Percentiles rank a stretch among this genome's conserved stretches.
phyloP scores from a whole-genome alignment of 1,140 invertebrate genomes.

The Drusus annulatus region DNA sequence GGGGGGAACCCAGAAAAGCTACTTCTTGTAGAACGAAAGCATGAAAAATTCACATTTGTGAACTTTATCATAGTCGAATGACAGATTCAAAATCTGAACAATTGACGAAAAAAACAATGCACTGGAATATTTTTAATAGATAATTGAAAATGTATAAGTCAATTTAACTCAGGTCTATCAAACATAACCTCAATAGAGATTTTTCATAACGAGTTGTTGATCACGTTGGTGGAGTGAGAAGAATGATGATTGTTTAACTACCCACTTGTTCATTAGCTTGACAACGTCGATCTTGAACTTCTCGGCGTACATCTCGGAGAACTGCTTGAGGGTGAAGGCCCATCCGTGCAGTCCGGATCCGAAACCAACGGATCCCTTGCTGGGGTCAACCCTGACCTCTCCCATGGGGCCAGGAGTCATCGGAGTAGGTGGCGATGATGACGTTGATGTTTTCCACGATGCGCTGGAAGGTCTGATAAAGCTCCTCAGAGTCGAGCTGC shows the following conservation, averaged over 20 bases:
- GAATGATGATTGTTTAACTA: neutral
- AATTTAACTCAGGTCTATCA: no score
- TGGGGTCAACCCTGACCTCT: conserved; percentile 96
- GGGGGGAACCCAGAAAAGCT: no score
- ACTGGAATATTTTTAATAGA: no score
- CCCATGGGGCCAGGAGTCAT: conserved; percentile 98
- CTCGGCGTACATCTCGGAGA: conserved; percentile 98
- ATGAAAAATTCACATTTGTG: no score
- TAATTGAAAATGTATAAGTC: no score
- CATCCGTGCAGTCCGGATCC: conserved; percentile 99
- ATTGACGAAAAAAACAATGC: no score
- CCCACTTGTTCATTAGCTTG: conserved; percentile 93
- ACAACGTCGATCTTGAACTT: conserved; percentile 98
- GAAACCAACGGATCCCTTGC: conserved; percentile 98
- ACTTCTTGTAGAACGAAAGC: no score
- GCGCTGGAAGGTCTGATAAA: conserved; percentile 99
- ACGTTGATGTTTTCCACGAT: conserved; percentile 99
- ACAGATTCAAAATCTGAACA: no score
- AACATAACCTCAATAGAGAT: no score
- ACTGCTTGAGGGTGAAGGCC: conserved; percentile 99
- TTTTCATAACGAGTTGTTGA: no score
- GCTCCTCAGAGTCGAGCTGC: conserved; percentile 95
- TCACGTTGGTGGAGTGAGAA: no score
- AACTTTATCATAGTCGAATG: no score
- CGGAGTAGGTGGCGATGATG: conserved; percentile 99